Percentiles rank a stretch among this genome's conserved stretches.
phyloP scores from a whole-genome alignment of 2,888 invertebrate species.

The Hydrotaea diabolus region DNA sequence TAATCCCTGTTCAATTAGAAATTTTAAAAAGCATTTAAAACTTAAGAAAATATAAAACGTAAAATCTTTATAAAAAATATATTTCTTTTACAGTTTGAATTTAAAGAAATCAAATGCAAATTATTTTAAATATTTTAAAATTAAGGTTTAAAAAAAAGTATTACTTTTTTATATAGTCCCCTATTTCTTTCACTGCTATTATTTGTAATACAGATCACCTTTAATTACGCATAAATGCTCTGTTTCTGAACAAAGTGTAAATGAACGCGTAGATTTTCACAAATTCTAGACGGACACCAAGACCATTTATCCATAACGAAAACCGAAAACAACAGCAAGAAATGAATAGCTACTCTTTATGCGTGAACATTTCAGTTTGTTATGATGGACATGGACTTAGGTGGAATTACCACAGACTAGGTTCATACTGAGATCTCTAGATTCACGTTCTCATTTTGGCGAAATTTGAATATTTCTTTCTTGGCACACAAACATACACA shows the following conservation, averaged over 20 bases:
- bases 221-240: constrained; percentile 1
- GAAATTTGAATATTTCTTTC: constrained; percentile 29
- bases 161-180: too few species aligned
- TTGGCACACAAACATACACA: constrained; percentile 11
- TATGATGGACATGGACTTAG: constrained; percentile 10
- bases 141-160: too few species aligned
- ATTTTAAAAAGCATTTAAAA: too few species aligned
- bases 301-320: constrained; percentile 13
- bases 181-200: neutral
- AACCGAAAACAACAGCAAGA: neutral
- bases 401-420: neutral
- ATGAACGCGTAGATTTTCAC: neutral
- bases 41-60: too few species aligned
- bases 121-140: too few species aligned
- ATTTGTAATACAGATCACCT: neutral
- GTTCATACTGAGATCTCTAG: neutral
- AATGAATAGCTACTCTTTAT: neutral
- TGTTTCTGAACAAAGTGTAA: neutral
- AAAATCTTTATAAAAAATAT: too few species aligned
- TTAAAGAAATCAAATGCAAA: too few species aligned
- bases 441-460: constrained; percentile 22
- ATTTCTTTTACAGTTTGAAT: too few species aligned
- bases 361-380: neutral
- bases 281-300: neutral
- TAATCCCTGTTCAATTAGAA: too few species aligned